Conservation (phyloP, 1,140 invertebrate species). For the Zaprionus africanus region DNA sequence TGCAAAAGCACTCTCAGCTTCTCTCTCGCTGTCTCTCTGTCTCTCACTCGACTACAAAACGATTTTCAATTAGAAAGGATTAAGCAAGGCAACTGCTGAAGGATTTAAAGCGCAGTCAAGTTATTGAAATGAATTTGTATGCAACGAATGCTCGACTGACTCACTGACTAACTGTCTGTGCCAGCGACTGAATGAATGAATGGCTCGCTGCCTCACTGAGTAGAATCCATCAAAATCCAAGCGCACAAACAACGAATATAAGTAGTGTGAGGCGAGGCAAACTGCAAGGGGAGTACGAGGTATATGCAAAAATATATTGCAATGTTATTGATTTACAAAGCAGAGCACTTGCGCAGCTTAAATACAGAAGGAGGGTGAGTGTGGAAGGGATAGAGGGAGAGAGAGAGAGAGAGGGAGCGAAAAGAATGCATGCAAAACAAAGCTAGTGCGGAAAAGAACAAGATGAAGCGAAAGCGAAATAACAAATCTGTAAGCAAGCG, state of each 20-base stretch:
- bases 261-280: not conserved
- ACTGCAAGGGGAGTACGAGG: not conserved
- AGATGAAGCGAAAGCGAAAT: constrained; percentile 20
- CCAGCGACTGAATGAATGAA: constrained; percentile 9
- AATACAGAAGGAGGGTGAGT: constrained; percentile 27
- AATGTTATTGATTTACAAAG: constrained; percentile 74
- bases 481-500: constrained; percentile 59
- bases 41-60: constrained; percentile 58
- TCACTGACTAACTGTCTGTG: constrained; percentile 41
- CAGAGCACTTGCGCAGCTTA: constrained; percentile 65
- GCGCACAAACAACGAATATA: constrained; percentile 48
- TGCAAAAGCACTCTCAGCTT: constrained; percentile 46
- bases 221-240: constrained; percentile 62
- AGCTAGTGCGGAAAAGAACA: constrained; percentile 3
- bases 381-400: no score
- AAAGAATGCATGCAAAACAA: constrained; percentile 18
- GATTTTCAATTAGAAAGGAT: constrained; percentile 81
- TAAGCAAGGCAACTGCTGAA: constrained; percentile 70
- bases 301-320: constrained; percentile 71
- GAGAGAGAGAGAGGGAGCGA: not conserved
- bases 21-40: not conserved
- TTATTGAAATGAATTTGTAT: constrained; percentile 79
- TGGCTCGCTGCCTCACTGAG: constrained; percentile 28
- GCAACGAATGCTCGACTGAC: constrained; percentile 50
- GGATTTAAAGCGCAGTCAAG: constrained; percentile 71